Conservation (phyloP, 2,797 vertebrate species). For the Oryzias dopingdopingensis region DNA sequence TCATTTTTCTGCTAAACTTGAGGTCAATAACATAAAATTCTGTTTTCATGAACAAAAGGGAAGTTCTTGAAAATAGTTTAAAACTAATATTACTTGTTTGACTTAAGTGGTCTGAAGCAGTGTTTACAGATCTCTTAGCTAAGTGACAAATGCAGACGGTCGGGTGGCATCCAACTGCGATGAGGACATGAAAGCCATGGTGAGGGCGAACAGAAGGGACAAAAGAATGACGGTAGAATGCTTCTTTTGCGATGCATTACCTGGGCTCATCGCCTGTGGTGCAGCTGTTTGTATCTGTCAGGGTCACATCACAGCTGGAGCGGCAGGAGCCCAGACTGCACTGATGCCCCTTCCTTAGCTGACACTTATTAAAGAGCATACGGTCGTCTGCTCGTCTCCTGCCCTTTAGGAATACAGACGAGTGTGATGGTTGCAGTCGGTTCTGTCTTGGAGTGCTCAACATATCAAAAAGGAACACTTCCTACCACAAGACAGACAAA, state of each 20-base stretch:
- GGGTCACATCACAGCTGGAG: slow-evolving; percentile 41
- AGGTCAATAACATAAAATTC: background rate
- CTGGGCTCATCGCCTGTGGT: slow-evolving; percentile 43
- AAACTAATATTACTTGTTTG: background rate
- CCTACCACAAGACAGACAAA: slow-evolving; percentile 16
- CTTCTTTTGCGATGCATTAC: slow-evolving; percentile 58
- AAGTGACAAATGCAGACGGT: slow-evolving; percentile 18
- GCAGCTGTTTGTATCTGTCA: slow-evolving; percentile 62
- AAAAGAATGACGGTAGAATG: slow-evolving; percentile 35
- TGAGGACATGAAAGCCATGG: slow-evolving; percentile 18
- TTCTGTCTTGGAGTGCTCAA: background rate
- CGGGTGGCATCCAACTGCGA: slow-evolving; percentile 17
- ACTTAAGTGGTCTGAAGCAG: slow-evolving; percentile 2
- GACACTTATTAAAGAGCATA: slow-evolving; percentile 44
- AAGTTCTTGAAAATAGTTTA: background rate
- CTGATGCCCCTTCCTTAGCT: slow-evolving; percentile 36
- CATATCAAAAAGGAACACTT: background rate
- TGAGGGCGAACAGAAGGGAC: slow-evolving; percentile 20
- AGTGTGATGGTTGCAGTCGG: background rate
- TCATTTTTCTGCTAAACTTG: too few species aligned
- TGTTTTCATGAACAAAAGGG: background rate
- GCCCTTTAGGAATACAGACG: background rate
- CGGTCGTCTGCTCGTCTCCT: background rate
- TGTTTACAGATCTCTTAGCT: background rate
- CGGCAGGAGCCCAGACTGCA: slow-evolving; percentile 33